phyloP scores from a whole-genome alignment of 2,888 invertebrate genomes.

The Slavum lentiscoides region DNA sequence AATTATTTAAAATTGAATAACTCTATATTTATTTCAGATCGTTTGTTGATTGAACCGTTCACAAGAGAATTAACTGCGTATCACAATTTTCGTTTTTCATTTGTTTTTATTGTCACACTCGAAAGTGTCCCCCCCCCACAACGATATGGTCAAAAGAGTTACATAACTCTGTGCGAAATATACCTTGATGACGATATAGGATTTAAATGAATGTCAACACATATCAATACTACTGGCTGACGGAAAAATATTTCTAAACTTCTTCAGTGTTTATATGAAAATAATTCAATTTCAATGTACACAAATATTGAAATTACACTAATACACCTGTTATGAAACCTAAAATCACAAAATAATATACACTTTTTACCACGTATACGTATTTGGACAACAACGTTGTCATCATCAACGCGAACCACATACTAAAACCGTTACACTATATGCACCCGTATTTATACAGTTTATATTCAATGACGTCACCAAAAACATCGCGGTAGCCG shows the following conservation, averaged over 20 bases:
- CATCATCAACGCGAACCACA: too few species aligned
- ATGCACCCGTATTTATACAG: too few species aligned
- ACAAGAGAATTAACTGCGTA: conserved; percentile 23
- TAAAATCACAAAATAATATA: too few species aligned
- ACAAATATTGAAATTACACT: too few species aligned
- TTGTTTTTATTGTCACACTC: conserved; percentile 16
- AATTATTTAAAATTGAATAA: too few species aligned
- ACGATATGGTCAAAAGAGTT: conserved; percentile 36
- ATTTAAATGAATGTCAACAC: conserved; percentile 39
- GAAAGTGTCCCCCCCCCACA: conserved; percentile 14
- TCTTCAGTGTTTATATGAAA: conserved; percentile 14
- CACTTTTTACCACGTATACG: too few species aligned
- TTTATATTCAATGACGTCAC: too few species aligned
- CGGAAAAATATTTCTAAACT: conserved; percentile 18
- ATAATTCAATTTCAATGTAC: conserved; percentile 22
- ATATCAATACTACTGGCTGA: conserved; percentile 40
- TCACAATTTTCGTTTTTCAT: conserved; percentile 17
- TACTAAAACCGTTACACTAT: too few species aligned
- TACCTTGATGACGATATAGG: conserved; percentile 31
- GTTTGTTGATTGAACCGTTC: conserved; percentile 11
- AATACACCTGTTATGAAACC: too few species aligned
- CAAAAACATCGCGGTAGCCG: too few species aligned
- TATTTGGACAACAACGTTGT: too few species aligned
- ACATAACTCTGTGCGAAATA: conserved; percentile 32
- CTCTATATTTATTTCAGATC: not conserved